phyloP scores from a whole-genome alignment of 2,888 invertebrate genomes.

The Trichopria drosophilae region DNA sequence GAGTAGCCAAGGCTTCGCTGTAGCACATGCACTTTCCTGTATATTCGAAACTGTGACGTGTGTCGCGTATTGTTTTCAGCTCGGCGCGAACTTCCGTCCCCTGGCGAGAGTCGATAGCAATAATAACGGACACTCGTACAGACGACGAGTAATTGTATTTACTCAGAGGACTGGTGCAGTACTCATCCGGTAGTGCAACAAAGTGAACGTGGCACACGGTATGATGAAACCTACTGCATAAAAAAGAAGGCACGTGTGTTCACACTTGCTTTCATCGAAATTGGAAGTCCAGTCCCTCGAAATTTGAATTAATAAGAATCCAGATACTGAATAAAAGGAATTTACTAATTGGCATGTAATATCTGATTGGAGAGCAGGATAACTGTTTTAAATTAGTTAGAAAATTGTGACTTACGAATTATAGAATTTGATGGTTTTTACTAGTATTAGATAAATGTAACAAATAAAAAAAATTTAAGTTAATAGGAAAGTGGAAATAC shows the following conservation, averaged over 20 bases:
- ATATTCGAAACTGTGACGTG: conserved; percentile 16
- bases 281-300: conserved; percentile 3
- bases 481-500: no score
- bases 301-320: no score
- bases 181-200: neutral
- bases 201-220: conserved; percentile 1
- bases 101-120: conserved; percentile 9
- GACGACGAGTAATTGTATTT: conserved; percentile 26
- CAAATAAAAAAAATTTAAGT: no score
- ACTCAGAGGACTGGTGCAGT: conserved; percentile 3
- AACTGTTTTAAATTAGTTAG: no score
- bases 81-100: conserved; percentile 13
- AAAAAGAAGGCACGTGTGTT: no score
- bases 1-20: conserved; percentile 6
- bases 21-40: conserved; percentile 16
- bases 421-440: no score
- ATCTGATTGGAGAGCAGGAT: no score
- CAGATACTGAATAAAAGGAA: no score
- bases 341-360: no score
- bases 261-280: conserved; percentile 1
- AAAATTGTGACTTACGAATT: no score
- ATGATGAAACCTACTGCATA: no score
- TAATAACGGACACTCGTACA: conserved; percentile 8
- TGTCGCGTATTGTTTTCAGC: conserved; percentile 12
- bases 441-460: no score